Conservation (phyloP, 53 echinoderm and acorn worm genomes). For the Antedon mediterranea region DNA sequence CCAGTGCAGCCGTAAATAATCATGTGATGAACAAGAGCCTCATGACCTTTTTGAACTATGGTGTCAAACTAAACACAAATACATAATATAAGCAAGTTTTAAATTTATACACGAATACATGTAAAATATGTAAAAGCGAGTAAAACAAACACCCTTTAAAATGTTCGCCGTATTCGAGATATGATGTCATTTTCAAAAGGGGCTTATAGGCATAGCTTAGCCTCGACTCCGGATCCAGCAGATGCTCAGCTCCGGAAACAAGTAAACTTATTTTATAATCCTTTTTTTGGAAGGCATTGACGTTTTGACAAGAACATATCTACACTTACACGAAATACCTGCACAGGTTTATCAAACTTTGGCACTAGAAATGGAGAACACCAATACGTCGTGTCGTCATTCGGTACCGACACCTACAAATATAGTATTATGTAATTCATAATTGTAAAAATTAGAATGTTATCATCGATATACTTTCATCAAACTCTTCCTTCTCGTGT, state of each 20-base stretch:
- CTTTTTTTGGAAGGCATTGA: too few species aligned
- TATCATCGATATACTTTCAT: too few species aligned
- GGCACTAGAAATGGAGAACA: background rate
- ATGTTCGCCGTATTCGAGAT: background rate
- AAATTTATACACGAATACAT: too few species aligned
- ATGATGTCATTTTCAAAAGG: too few species aligned
- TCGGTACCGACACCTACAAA: background rate
- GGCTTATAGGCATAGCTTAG: too few species aligned
- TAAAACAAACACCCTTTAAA: too few species aligned
- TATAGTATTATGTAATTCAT: background rate
- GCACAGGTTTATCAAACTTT: background rate
- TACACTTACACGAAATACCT: background rate
- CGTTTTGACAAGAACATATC: background rate
- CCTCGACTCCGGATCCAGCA: too few species aligned
- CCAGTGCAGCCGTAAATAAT: conserved; percentile 10
- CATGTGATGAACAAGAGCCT: conserved; percentile 10
- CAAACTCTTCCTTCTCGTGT: too few species aligned
- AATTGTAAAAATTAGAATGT: too few species aligned
- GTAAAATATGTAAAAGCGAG: background rate
- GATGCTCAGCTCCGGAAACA: too few species aligned
- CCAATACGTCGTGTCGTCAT: background rate
- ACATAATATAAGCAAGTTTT: background rate
- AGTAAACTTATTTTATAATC: background rate
- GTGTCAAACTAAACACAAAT: background rate
- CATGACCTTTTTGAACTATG: background rate